Evolutionary conservation across 2,888 invertebrate species (phyloP).

Genomic region (Drosophila siamana): DNA sequence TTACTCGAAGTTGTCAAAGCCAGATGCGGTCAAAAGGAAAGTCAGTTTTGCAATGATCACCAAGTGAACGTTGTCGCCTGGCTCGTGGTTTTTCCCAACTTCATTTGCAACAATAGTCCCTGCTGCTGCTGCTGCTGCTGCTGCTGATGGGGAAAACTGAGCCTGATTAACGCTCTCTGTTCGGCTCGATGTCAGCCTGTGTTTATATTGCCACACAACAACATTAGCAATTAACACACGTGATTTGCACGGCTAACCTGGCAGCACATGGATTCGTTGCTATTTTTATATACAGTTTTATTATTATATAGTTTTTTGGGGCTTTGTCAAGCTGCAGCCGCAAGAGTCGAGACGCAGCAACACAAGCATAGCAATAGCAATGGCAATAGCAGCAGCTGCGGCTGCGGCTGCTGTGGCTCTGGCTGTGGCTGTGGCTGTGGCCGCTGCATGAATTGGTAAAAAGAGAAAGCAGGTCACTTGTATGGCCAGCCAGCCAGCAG

Average conservation of each 20-base stretch:
- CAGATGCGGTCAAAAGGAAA: slow-evolving; percentile 75
- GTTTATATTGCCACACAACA: slow-evolving; percentile 49
- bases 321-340: slow-evolving; percentile 52
- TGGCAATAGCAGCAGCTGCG: slow-evolving; percentile 13
- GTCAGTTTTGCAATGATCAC: slow-evolving; percentile 53
- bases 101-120: slow-evolving; percentile 52
- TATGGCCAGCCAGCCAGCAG: slow-evolving; percentile 76
- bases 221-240: slow-evolving; percentile 64
- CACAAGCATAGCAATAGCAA: slow-evolving; percentile 3
- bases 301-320: slow-evolving; percentile 8
- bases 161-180: slow-evolving; percentile 35
- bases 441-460: slow-evolving; percentile 73
- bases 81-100: slow-evolving; percentile 69
- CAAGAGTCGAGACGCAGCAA: slow-evolving; percentile 18
- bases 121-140: slow-evolving; percentile 49
- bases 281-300: slow-evolving; percentile 8
- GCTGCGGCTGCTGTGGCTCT: slow-evolving; percentile 40
- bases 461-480: slow-evolving; percentile 85
- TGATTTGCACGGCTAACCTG: slow-evolving; percentile 67
- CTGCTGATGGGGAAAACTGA: slow-evolving; percentile 34
- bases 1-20: slow-evolving; percentile 27
- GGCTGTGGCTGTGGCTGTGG: too few species aligned
- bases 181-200: slow-evolving; percentile 34
- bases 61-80: slow-evolving; percentile 49
- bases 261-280: slow-evolving; percentile 19